Evolutionary conservation across 2,113 vertebrate genomes (phyloP).

Genomic region (Tragelaphus buxtoni): DNA sequence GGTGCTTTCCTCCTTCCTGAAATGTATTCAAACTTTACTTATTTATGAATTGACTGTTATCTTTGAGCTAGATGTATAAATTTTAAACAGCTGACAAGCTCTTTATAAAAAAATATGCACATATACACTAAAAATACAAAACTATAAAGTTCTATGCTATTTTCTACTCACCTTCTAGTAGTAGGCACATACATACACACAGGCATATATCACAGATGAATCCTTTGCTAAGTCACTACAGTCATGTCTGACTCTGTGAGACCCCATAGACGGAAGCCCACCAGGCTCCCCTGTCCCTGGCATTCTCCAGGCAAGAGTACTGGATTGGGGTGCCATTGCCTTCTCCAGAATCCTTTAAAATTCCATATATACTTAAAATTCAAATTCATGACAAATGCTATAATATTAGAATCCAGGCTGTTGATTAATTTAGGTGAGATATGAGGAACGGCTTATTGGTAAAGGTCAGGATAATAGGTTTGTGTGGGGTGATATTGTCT

Average conservation of each 20-base stretch:
- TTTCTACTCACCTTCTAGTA: slow-evolving; percentile 61
- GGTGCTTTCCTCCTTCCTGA: slow-evolving; percentile 37
- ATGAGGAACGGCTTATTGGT: no score
- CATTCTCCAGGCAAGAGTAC: no score
- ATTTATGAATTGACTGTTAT: slow-evolving; percentile 73
- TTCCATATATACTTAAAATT: background rate
- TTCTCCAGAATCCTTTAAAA: background rate
- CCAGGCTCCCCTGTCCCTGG: no score
- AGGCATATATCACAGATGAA: background rate
- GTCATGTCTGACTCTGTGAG: no score
- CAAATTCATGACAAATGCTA: background rate
- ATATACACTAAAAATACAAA: background rate
- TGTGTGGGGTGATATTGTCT: background rate
- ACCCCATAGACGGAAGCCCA: no score
- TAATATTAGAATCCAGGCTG: background rate
- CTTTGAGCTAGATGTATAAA: slow-evolving; percentile 68
- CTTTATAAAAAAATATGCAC: slow-evolving; percentile 23
- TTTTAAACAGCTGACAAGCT: slow-evolving; percentile 74
- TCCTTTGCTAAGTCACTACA: background rate
- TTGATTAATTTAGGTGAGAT: background rate
- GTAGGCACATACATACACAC: background rate
- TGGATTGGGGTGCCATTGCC: no score
- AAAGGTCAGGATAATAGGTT: background rate
- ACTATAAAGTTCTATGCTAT: slow-evolving; percentile 39
- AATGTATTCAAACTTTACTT: slow-evolving; percentile 65